Base-by-base conservation (phyloP, 2,797 vertebrate genomes). In the Brachyalestes nurse region DNA sequence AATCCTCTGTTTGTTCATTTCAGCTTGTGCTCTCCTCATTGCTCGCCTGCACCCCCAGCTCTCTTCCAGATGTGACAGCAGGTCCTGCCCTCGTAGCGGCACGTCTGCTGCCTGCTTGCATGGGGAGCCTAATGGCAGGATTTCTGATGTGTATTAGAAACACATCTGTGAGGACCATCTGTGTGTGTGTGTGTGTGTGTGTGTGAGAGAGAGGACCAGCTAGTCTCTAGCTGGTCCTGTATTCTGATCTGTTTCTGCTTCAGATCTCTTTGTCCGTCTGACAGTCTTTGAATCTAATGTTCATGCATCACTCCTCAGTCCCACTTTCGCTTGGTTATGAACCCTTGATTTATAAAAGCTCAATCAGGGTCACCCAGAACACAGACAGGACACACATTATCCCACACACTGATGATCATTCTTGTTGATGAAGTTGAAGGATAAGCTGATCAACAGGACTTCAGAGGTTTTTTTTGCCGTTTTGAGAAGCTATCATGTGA, bases 41-140 rank as follows among this genome's bases (percentile, higher is more conserved):
- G 16, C 38, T 42, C 19, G 64, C 4, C 38, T 42, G 17, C 5
- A 42, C 7, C 17, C 9, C 38, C 40, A 21, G 38, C 64, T 45
- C 38, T n/a, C 10, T 17, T 65, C 62, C 62, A 65, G n/a, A 40
- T 40, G 62, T 65, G 62, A 40, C 62, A 67, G 40, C 65, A 67
- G 65, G 65, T n/a, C 40, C 38, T 67, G 34, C 17, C 40, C 40
- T 67, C 8, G 65, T 12, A 21, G 65, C 1, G 4, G 40, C 38
- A 42, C 1, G 14, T 64, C 6, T 66, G 17, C 38, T 40, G 8
- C 8, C 58, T 13, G 62, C 19, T 10, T 67, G 65, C 19, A 13
- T 21, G 4, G 40, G 12, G 9, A 67, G 45, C 8, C 2, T 40
- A 16, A 45, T 40, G 21, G 38, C 19, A 67, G 40, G 19, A 1